Evolutionary conservation across 2,113 vertebrate genomes (phyloP).

Genomic region (Oplegnathus fasciatus): DNA sequence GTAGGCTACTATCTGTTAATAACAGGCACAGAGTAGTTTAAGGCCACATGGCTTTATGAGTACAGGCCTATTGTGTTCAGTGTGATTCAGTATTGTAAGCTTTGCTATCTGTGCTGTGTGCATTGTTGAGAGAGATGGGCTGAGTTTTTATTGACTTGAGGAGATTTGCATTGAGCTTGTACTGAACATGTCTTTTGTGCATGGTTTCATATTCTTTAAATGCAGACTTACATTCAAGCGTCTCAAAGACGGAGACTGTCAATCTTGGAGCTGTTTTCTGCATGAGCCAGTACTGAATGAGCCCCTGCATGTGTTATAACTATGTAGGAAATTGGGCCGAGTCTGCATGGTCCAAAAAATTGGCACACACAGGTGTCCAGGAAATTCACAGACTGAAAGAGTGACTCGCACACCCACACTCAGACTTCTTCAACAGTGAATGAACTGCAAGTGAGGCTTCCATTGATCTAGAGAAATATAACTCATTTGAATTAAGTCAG

Average conservation of each 20-base stretch:
- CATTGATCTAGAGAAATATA: not conserved
- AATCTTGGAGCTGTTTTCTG: slow-evolving; percentile 35
- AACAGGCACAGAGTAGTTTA: slow-evolving; percentile 38
- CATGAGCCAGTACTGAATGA: slow-evolving; percentile 23
- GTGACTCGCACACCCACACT: not conserved
- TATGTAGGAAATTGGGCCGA: slow-evolving; percentile 31
- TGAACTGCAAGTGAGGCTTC: not conserved
- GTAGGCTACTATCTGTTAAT: slow-evolving; percentile 47
- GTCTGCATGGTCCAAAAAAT: slow-evolving; percentile 3
- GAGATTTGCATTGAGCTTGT: slow-evolving; percentile 36
- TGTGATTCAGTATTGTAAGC: slow-evolving; percentile 44
- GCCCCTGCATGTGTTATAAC: slow-evolving; percentile 7
- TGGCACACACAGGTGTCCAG: slow-evolving; percentile 13
- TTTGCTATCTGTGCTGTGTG: slow-evolving; percentile 19
- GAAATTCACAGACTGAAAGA: not conserved
- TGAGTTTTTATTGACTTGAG: slow-evolving; percentile 51
- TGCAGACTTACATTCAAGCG: slow-evolving; percentile 33
- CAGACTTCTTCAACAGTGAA: not conserved
- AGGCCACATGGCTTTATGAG: slow-evolving; percentile 22
- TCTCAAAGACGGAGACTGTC: slow-evolving; percentile 48
- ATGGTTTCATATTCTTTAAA: slow-evolving; percentile 43
- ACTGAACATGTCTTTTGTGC: slow-evolving; percentile 42
- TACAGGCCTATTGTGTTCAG: slow-evolving; percentile 49
- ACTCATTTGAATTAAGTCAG: not conserved
- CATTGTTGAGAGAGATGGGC: slow-evolving; percentile 44